phyloP scores from a whole-genome alignment of 2,113 vertebrate genomes.

The Paramisgurnus dabryanus region DNA sequence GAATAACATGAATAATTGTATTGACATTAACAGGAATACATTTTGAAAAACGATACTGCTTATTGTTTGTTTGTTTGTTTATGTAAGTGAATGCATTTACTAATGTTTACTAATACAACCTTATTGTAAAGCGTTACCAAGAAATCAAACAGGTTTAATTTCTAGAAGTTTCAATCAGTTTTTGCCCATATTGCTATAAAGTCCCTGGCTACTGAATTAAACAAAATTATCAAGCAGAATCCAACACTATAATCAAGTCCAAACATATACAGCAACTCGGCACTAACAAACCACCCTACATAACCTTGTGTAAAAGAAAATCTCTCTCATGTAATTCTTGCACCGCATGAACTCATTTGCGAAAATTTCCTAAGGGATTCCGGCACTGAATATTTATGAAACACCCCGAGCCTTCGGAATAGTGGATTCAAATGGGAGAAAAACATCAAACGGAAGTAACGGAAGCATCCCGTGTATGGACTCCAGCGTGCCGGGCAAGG shows the following conservation, averaged over 20 bases:
- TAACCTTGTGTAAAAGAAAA: constrained; percentile 49
- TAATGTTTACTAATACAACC: too few species aligned
- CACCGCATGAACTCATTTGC: constrained; percentile 58
- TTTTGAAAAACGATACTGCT: too few species aligned
- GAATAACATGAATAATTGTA: too few species aligned
- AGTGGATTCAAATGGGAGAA: constrained; percentile 59
- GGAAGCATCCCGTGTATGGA: constrained; percentile 44
- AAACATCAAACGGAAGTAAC: constrained; percentile 56
- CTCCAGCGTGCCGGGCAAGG: constrained; percentile 65
- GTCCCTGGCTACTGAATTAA: neutral
- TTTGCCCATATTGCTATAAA: too few species aligned
- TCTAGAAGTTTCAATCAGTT: constrained; percentile 11
- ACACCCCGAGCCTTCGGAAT: constrained; percentile 58
- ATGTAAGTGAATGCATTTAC: too few species aligned
- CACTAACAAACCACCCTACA: constrained; percentile 42
- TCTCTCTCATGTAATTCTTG: constrained; percentile 55
- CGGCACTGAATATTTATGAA: constrained; percentile 68
- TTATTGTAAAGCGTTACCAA: too few species aligned
- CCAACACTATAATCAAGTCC: neutral
- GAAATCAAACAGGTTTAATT: neutral
- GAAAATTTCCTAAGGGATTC: constrained; percentile 47
- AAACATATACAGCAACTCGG: neutral
- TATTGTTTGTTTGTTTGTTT: too few species aligned
- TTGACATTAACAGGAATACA: too few species aligned
- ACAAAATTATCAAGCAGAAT: neutral